Base-by-base conservation (phyloP, 1,140 invertebrate species). In the Oryzaephilus surinamensis region DNA sequence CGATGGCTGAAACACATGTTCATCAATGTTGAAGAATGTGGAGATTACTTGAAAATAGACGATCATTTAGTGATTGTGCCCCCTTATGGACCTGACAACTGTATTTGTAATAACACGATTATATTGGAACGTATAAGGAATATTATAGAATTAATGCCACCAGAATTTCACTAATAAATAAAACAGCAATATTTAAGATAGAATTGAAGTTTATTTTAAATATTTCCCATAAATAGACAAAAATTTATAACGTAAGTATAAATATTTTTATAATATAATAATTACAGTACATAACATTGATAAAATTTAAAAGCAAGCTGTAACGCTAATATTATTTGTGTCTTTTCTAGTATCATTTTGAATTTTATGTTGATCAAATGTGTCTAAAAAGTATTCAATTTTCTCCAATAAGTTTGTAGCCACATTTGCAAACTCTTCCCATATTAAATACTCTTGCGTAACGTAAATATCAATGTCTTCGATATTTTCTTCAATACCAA, bases 361-460 rank as follows among this genome's bases (percentile, higher is more conserved):
- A 29, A 50, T 42, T 27, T 51, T 42, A 15, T 51, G 46, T 34
- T 53, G 48, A 28, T 60, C 57, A 20, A 61, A 50, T 13, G 56
- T 54, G 29, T 63, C 59, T 20, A 63, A 45, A 41, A 63, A 63
- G 23, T 58, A 55, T 46, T 63, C 60, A 32, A 63, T 57, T 49
- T 63, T 63, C 49, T 77, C 74, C 13, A 77, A 52, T 24, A 77
- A 58, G 58, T 76, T 74, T 7, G 74, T 74, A 13, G 73, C 74
- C 4, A 77, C 73, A 42, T 63, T 57, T 4, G 75, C 73, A 59
- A 77, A 77, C 43, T 76, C 72, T 56, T 77, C 75, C 75, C 75
- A 77, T 19, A 70, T 45, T 20, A 57, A 50, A 46, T 68, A 63
- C 40, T 63, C 59, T 42, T 57, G 50, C n/a, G 52, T 56, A 16